A percentile compares a stretch with the other conserved stretches of the same genome.
Conservation (phyloP, 2,888 invertebrate species). For the Ceratothoa steindachneri region DNA sequence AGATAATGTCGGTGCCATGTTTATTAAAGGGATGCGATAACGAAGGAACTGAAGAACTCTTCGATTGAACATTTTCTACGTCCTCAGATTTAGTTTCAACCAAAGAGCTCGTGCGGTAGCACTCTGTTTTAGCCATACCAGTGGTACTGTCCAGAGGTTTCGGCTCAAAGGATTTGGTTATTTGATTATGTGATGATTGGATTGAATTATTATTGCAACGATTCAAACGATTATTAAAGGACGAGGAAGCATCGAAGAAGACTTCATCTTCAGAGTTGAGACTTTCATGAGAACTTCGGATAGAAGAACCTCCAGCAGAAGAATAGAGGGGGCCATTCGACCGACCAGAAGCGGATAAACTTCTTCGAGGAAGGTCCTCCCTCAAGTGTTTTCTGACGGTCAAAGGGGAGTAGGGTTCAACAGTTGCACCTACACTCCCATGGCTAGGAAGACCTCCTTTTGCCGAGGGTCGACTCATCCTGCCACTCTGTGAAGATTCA, state of each 20-base stretch:
- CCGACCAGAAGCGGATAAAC: background rate
- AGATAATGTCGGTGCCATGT: background rate
- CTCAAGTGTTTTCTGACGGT: background rate
- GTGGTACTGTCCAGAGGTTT: background rate
- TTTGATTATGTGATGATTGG: background rate
- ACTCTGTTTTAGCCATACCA: background rate
- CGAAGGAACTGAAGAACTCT: slow-evolving; percentile 36
- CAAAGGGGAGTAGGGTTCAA: background rate
- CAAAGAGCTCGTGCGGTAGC: background rate
- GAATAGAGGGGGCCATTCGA: background rate
- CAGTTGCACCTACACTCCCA: background rate
- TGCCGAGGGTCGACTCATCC: background rate
- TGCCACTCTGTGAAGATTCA: background rate
- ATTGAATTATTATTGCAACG: background rate
- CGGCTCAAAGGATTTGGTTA: background rate
- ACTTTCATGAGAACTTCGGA: background rate
- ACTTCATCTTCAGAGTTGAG: slow-evolving; percentile 1
- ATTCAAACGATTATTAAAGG: background rate
- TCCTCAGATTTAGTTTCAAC: background rate
- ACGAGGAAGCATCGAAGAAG: background rate
- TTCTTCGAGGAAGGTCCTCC: background rate
- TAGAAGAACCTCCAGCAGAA: background rate
- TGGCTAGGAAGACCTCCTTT: background rate
- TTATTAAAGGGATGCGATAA: background rate
- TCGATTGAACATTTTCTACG: slow-evolving; percentile 18